Evolutionary conservation across 2,888 invertebrate genomes (phyloP).

Genomic region (Copidosoma aretas): DNA sequence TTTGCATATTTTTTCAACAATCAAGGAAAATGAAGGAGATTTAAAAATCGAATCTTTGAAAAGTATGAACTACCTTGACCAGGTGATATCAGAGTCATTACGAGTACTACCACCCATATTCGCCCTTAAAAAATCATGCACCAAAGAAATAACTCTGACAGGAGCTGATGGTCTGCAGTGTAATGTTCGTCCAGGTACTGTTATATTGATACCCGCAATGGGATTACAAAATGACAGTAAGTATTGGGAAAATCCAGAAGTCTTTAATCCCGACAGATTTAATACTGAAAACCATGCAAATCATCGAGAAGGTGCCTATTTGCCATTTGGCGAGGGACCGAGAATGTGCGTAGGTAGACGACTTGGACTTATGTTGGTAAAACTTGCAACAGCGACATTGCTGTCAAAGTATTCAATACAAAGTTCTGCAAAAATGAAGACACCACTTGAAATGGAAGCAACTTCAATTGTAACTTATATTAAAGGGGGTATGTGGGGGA

Average conservation of each 20-base stretch:
- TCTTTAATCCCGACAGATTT: slow-evolving; percentile 53
- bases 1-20: slow-evolving; percentile 58
- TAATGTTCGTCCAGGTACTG: slow-evolving; percentile 40
- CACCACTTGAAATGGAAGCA: slow-evolving; percentile 41
- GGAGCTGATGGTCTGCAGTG: slow-evolving; percentile 50
- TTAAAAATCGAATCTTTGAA: slow-evolving; percentile 63
- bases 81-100: slow-evolving; percentile 59
- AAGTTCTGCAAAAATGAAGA: slow-evolving; percentile 43
- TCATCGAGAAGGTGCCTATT: slow-evolving; percentile 43
- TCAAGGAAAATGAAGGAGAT: slow-evolving; percentile 55
- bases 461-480: slow-evolving; percentile 7
- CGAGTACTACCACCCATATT: slow-evolving; percentile 38
- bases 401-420: slow-evolving; percentile 45
- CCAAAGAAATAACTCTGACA: slow-evolving; percentile 40
- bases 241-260: slow-evolving; percentile 48
- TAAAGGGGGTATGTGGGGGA: slow-evolving; percentile 32
- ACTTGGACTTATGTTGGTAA: slow-evolving; percentile 47
- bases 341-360: slow-evolving; percentile 52
- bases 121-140: slow-evolving; percentile 45
- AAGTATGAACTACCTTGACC: slow-evolving; percentile 65
- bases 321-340: slow-evolving; percentile 55
- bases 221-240: slow-evolving; percentile 44
- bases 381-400: slow-evolving; percentile 43
- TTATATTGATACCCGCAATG: slow-evolving; percentile 38
- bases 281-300: slow-evolving; percentile 40